A percentile compares a stretch with the other conserved stretches of the same genome.
Evolutionary conservation across 64 coral and sea anemone species (phyloP).

Genomic region (Actinia equina): DNA sequence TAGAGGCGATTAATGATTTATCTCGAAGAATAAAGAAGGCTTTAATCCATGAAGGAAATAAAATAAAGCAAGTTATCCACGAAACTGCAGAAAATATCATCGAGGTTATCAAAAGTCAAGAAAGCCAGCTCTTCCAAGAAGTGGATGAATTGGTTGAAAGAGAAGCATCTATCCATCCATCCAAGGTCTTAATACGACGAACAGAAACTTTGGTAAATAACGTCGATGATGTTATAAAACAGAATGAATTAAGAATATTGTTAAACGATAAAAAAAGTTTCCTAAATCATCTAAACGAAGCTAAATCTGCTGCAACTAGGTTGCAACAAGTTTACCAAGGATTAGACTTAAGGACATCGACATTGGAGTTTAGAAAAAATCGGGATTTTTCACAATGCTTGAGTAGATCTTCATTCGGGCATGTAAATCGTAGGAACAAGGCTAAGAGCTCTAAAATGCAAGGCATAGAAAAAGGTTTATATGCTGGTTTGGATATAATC

Average conservation of each 20-base stretch:
- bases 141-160: slow-evolving; percentile 48
- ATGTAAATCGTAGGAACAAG: slow-evolving; percentile 14
- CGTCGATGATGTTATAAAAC: slow-evolving; percentile 46
- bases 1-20: slow-evolving; percentile 39
- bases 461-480: background rate
- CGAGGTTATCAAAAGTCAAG: slow-evolving; percentile 64
- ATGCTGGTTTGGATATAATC: slow-evolving; percentile 22
- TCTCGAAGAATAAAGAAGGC: slow-evolving; percentile 15
- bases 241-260: slow-evolving; percentile 36
- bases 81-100: slow-evolving; percentile 66
- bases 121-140: slow-evolving; percentile 47
- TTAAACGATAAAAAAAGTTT: slow-evolving; percentile 57
- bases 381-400: slow-evolving; percentile 64
- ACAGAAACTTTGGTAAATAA: slow-evolving; percentile 41
- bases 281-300: slow-evolving; percentile 60
- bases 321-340: slow-evolving; percentile 41
- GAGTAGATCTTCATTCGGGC: slow-evolving; percentile 57
- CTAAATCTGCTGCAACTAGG: slow-evolving; percentile 36
- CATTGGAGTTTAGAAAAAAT: slow-evolving; percentile 45
- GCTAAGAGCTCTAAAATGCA: slow-evolving; percentile 23
- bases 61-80: slow-evolving; percentile 48
- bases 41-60: slow-evolving; percentile 36
- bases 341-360: slow-evolving; percentile 25
- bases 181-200: slow-evolving; percentile 32
- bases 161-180: slow-evolving; percentile 46